Evolutionary conservation across 2,797 vertebrate genomes (phyloP).

Genomic region (Micromesistius poutassou): DNA sequence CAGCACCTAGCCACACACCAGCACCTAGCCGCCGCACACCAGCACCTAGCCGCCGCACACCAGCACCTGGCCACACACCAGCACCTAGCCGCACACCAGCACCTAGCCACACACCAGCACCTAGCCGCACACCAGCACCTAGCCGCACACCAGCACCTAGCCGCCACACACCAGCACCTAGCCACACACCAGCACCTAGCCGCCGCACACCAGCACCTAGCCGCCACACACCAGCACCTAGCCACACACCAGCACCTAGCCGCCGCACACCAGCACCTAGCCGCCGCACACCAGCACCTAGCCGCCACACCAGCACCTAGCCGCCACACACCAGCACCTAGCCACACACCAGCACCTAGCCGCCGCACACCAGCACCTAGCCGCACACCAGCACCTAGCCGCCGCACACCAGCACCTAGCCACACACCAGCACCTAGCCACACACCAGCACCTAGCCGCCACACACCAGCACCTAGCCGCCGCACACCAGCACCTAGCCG

Average conservation of each 20-base stretch:
- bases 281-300: constrained; percentile 33
- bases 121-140: constrained; percentile 35
- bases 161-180: constrained; percentile 33
- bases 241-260: too few relatives aligned
- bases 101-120: too few relatives aligned
- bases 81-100: constrained; percentile 34
- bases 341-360: constrained; percentile 36
- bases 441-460: constrained; percentile 30
- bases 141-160: constrained; percentile 36
- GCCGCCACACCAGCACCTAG: constrained; percentile 38
- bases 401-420: constrained; percentile 32
- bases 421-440: too few relatives aligned
- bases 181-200: too few relatives aligned
- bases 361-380: constrained; percentile 33
- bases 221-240: constrained; percentile 33
- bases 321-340: constrained; percentile 33
- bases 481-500: constrained; percentile 31
- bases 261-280: too few relatives aligned
- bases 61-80: constrained; percentile 27
- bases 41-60: constrained; percentile 38
- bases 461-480: constrained; percentile 40
- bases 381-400: constrained; percentile 39
- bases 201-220: too few relatives aligned
- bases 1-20: constrained; percentile 34
- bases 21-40: too few relatives aligned